Percentiles rank a stretch among this genome's conserved stretches.
Conservation (phyloP, 2,113 vertebrate species). For the Ceyx melanurus region DNA sequence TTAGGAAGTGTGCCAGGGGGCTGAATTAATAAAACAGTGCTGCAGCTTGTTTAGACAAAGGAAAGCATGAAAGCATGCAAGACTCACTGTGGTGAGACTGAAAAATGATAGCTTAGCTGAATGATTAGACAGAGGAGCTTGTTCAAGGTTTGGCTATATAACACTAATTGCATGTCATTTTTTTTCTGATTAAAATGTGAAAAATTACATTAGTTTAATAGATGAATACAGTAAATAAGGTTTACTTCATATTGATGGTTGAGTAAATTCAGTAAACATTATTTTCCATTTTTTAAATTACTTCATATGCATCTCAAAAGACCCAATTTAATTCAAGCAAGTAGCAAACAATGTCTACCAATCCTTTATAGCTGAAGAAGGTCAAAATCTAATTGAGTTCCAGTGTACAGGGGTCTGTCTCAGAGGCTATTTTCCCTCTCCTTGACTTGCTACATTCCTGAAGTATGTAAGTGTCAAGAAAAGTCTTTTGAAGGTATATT, state of each 20-base stretch:
- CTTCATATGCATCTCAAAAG: constrained; percentile 56
- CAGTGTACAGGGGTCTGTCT: not conserved
- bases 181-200: constrained; percentile 39
- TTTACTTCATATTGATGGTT: constrained; percentile 25
- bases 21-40: not conserved
- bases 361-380: constrained; percentile 56
- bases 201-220: constrained; percentile 30
- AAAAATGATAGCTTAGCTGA: not conserved
- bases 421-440: not conserved
- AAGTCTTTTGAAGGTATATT: not conserved
- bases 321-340: constrained; percentile 53
- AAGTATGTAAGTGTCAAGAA: not conserved
- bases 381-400: constrained; percentile 62
- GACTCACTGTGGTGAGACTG: not conserved
- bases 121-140: not conserved
- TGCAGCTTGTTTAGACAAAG: not conserved
- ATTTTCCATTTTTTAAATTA: constrained; percentile 24
- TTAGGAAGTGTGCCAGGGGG: not conserved
- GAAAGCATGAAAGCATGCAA: not conserved
- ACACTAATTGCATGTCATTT: constrained; percentile 35
- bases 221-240: constrained; percentile 16
- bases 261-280: constrained; percentile 33
- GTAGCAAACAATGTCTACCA: constrained; percentile 30
- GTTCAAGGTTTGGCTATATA: not conserved
- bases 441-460: not conserved